These are phyloP conservation scores for Limosa lapponica DNA, from an alignment of 2,797 vertebrate species.

Conservation along the genomic window DNA sequence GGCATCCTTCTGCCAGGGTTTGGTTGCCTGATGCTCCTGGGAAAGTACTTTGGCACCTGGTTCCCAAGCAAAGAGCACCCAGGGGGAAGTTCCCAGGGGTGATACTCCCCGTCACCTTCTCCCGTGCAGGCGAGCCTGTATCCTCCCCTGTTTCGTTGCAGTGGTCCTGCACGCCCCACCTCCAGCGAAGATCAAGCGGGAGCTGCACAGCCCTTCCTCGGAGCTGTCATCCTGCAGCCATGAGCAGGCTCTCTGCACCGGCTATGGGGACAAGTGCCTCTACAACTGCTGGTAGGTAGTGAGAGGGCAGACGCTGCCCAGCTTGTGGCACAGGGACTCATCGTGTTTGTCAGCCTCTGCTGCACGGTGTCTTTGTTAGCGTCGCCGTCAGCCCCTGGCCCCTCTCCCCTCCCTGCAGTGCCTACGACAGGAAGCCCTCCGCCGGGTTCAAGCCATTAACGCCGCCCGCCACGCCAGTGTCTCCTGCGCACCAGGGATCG, in stretches of 20 bases:
- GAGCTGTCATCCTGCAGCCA: conserved; percentile 91
- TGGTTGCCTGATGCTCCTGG: background rate
- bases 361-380: background rate
- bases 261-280: conserved; percentile 98
- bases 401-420: conserved; percentile 81
- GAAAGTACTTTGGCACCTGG: background rate
- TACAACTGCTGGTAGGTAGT: conserved; percentile 94
- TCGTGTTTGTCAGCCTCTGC: conserved; percentile 24
- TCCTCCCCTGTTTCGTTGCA: conserved; percentile 54
- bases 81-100: fast-evolving
- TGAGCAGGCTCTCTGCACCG: conserved; percentile 87
- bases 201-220: conserved; percentile 88
- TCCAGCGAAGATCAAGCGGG: conserved; percentile 93
- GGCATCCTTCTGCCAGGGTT: fast-evolving
- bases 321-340: background rate
- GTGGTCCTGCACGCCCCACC: conserved; percentile 96
- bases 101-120: fast-evolving
- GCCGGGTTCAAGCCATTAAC: conserved; percentile 95
- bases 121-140: background rate
- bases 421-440: conserved; percentile 93
- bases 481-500: conserved; percentile 75
- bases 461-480: conserved; percentile 88
- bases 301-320: fast-evolving
- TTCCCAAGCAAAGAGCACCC: background rate
- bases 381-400: background rate